Evolutionary conservation across 2,888 invertebrate species (phyloP).

Genomic region (Torymus tubicola): DNA sequence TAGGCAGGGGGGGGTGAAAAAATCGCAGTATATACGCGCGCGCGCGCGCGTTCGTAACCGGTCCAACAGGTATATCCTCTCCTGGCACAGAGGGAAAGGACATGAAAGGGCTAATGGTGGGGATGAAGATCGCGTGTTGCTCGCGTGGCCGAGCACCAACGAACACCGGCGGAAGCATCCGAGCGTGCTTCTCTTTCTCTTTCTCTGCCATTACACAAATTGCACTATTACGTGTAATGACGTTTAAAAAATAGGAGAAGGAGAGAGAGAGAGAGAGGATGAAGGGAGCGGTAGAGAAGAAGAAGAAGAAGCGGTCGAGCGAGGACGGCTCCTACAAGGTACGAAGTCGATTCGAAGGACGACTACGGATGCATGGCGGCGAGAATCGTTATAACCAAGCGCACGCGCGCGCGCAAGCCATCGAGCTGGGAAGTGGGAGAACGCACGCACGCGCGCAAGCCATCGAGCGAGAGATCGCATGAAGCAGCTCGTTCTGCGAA

Average conservation of each 20-base stretch:
- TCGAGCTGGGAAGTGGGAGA: background rate
- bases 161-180: slow-evolving; percentile 67
- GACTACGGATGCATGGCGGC: background rate
- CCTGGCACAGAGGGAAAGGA: background rate
- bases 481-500: too few relatives aligned
- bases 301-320: slow-evolving; percentile 4
- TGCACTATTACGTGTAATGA: slow-evolving; percentile 72
- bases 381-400: slow-evolving; percentile 40
- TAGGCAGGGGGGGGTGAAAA: background rate
- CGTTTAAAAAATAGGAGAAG: slow-evolving; percentile 63
- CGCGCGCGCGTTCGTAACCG: slow-evolving; percentile 63
- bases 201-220: slow-evolving; percentile 71
- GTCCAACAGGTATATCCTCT: slow-evolving; percentile 66
- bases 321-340: slow-evolving; percentile 17
- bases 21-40: slow-evolving; percentile 5
- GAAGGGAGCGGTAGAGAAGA: slow-evolving; percentile 18
- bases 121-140: slow-evolving; percentile 73
- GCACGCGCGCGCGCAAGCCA: background rate
- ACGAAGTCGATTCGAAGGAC: slow-evolving; percentile 47
- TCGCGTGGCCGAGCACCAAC: slow-evolving; percentile 74
- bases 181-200: slow-evolving; percentile 57
- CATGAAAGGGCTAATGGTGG: slow-evolving; percentile 2
- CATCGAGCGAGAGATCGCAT: too few relatives aligned
- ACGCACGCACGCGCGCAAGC: background rate
- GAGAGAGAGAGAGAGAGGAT: background rate